Evolutionary conservation across 2,113 vertebrate species (phyloP).

Genomic region (Tylochromis polylepis): DNA sequence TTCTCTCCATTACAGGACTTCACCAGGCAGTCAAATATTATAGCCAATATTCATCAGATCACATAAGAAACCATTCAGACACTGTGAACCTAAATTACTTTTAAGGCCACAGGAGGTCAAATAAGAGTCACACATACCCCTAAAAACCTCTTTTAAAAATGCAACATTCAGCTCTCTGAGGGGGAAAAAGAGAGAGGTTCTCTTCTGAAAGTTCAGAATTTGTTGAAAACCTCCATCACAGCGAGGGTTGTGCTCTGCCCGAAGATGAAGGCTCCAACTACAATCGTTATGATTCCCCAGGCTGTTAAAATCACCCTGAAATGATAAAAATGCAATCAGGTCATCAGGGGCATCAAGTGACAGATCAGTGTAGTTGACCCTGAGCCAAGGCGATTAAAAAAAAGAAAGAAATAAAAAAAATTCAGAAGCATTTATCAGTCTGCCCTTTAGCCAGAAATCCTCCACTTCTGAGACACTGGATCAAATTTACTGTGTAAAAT

Average conservation of each 20-base stretch:
- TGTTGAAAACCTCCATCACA: constrained; percentile 73
- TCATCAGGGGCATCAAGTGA: not conserved
- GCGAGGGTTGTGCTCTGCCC: constrained; percentile 85
- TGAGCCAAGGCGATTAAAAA: not conserved
- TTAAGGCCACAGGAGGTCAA: not conserved
- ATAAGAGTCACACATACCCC: not conserved
- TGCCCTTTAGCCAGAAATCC: not conserved
- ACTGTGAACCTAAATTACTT: not conserved
- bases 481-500: not conserved
- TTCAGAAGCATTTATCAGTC: not conserved
- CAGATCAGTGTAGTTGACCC: not conserved
- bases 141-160: constrained; percentile 10
- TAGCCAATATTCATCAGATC: not conserved
- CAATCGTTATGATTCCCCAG: constrained; percentile 80
- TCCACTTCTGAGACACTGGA: not conserved
- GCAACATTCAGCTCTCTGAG: not conserved
- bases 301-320: constrained; percentile 74
- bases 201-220: constrained; percentile 40
- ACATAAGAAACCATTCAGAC: not conserved
- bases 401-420: not conserved
- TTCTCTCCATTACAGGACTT: not conserved
- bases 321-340: not conserved
- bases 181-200: not conserved
- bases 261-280: constrained; percentile 83
- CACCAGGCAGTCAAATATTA: not conserved